Base-by-base conservation (phyloP, 2,797 vertebrate species). In the Pseudomugil gertrudae region DNA sequence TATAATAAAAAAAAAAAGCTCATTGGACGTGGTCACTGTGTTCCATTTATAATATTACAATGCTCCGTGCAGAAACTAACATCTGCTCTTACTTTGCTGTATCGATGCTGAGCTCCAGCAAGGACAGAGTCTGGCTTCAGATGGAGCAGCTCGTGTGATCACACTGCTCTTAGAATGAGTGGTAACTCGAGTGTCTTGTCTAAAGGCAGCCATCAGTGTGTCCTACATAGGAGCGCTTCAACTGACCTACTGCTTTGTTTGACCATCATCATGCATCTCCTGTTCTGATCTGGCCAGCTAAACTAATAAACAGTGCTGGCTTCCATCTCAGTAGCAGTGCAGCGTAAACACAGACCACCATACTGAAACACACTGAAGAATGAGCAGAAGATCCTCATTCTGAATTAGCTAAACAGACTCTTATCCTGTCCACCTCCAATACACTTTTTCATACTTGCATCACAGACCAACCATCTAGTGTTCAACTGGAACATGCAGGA, bases 171-270 rank as follows among this genome's bases (percentile, higher is more conserved):
- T 21, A 23, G 24, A 51, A 63, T 52, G 3, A 19, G 57, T 56
- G 40, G 10, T 47, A 24, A 57, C 35, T 59, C 23, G 11, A 19
- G 32, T 29, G 43, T 50, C 35, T 21, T 3, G 23, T 57, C 55
- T 38, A 60, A 64, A 15, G 3, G 27, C 26, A 30, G 10, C 47
- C 47, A 63, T 85, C 76, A 59, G 63, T 57, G 57, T 78, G 76
- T 84, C 86, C 80, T 63, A 82, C 65, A 78, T 73, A 80, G 35
- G 35, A 26, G 0, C 24, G 53, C 57, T 52, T 74, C 63, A 69
- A 38, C 68, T 79, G 79, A 80, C 83, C 72, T 24, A 71, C 76
- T 81, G 81, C 75, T 84, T 86, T 89, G 83, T 87, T 87, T 85
- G 84, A 86, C 80, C 84, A 75, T 55, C 81, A 56, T 78, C 51